Evolutionary conservation across 2,113 vertebrate species (phyloP).

Genomic region (Thamnophis sirtalis): DNA sequence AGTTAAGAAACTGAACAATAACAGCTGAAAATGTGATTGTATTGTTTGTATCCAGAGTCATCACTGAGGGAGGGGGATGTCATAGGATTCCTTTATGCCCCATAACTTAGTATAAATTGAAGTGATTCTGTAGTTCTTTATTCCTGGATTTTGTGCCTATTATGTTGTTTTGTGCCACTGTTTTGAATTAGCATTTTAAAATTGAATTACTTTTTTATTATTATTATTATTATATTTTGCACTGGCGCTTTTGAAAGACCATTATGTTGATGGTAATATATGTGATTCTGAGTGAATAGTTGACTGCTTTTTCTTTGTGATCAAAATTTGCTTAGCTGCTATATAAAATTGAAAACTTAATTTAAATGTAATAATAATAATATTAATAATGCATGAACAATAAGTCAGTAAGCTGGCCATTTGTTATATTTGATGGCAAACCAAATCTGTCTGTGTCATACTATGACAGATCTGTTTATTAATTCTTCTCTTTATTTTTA

Average conservation of each 20-base stretch:
- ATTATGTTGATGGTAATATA: not conserved
- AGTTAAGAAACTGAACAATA: not conserved
- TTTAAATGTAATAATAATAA: not conserved
- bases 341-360: slow-evolving; percentile 10
- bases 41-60: not conserved
- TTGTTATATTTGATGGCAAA: not conserved
- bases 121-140: not conserved
- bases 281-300: not conserved
- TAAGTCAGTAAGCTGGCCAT: not conserved
- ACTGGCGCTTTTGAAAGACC: not conserved
- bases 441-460: not conserved
- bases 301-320: not conserved
- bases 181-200: not conserved
- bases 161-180: not conserved
- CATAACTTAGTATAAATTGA: not conserved
- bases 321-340: not conserved
- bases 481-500: not conserved
- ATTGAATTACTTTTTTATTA: not conserved
- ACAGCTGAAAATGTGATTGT: not conserved
- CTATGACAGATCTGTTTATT: slow-evolving; percentile 16
- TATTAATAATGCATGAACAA: not conserved
- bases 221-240: not conserved
- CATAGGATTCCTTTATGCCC: not conserved
- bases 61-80: not conserved
- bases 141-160: not conserved